phyloP scores from a whole-genome alignment of 2,113 vertebrate genomes.

The Erythrolamprus reginae region DNA sequence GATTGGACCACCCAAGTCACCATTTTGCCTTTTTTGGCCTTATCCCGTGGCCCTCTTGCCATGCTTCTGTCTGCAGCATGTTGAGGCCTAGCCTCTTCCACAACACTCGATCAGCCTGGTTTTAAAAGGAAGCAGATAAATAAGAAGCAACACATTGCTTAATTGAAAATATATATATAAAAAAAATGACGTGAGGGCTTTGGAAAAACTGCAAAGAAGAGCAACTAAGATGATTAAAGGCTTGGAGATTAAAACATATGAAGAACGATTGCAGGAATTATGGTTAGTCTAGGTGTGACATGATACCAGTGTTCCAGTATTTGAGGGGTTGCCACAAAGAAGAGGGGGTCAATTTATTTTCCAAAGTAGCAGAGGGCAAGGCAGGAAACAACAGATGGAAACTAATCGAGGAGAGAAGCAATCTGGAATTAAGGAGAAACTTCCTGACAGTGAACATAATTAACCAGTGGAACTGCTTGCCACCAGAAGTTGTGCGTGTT shows the following conservation, averaged over 20 bases:
- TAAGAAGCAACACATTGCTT: not conserved
- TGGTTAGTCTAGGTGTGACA: not conserved
- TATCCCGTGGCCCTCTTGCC: not conserved
- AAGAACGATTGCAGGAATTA: not conserved
- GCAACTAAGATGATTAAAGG: not conserved
- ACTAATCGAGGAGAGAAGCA: not conserved
- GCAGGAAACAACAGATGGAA: not conserved
- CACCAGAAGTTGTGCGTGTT: not conserved
- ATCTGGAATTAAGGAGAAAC: not conserved
- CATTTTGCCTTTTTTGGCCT: not conserved
- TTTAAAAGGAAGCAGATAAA: not conserved
- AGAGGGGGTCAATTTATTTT: not conserved
- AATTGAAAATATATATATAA: too few relatives aligned
- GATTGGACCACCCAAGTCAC: not conserved
- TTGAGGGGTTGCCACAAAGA: not conserved
- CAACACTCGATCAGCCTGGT: not conserved
- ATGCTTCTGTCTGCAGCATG: not conserved
- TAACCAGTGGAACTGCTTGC: not conserved
- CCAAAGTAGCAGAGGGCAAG: not conserved
- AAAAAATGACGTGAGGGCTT: not conserved
- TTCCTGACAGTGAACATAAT: not conserved
- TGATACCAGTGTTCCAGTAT: not conserved
- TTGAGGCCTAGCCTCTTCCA: too few relatives aligned
- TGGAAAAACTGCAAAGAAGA: not conserved
- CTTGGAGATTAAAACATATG: not conserved